Evolutionary conservation across 2,113 vertebrate genomes (phyloP).

Genomic region (Struthio camelus): DNA sequence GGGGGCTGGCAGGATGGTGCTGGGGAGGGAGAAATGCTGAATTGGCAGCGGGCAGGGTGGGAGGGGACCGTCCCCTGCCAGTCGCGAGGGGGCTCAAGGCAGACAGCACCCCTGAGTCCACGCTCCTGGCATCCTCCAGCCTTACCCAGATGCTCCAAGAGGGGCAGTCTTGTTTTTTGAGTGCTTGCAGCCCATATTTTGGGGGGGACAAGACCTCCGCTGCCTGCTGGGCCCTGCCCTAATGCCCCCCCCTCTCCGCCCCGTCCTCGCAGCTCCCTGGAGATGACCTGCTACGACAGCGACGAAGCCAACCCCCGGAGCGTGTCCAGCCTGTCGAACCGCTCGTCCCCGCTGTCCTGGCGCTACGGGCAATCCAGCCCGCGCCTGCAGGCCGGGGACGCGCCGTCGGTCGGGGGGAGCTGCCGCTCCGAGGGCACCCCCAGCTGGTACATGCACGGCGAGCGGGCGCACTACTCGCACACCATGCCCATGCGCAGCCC

Average conservation of each 20-base stretch:
- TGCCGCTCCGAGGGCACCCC: constrained; percentile 81
- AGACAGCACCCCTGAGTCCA: rapidly evolving
- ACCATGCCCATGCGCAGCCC: constrained; percentile 91
- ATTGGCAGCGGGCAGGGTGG: not conserved
- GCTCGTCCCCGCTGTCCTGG: constrained; percentile 94
- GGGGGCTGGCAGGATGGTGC: not conserved
- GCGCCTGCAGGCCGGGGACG: constrained; percentile 91
- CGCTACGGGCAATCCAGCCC: constrained; percentile 94
- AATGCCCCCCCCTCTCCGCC: not conserved
- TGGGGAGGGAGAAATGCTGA: not conserved
- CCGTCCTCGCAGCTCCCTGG: constrained; percentile 79
- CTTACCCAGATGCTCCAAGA: not conserved
- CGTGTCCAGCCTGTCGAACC: constrained; percentile 91
- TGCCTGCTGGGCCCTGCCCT: not conserved
- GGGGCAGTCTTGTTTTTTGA: not conserved
- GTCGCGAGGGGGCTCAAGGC: not conserved
- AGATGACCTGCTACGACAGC: constrained; percentile 91
- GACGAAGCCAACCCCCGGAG: constrained; percentile 91
- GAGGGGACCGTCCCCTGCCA: not conserved
- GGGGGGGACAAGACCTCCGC: not conserved
- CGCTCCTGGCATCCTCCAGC: not conserved
- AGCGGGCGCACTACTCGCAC: constrained; percentile 85
- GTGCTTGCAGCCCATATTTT: not conserved
- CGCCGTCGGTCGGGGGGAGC: constrained; percentile 87
- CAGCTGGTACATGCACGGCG: constrained; percentile 78